Evolutionary conservation across 2,888 invertebrate species (phyloP).

Genomic region (Buathra laborator): DNA sequence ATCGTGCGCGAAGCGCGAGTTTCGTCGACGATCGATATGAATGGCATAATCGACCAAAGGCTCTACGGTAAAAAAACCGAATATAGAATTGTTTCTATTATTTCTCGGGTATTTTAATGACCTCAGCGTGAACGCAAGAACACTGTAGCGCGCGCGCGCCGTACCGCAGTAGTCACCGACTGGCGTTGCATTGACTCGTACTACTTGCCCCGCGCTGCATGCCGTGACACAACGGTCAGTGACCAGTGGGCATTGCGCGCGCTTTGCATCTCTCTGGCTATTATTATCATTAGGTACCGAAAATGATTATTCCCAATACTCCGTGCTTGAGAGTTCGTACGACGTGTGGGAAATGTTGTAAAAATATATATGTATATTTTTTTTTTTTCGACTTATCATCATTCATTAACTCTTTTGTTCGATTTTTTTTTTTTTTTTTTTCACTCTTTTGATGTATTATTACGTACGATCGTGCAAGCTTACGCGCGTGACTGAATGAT

Average conservation of each 20-base stretch:
- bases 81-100: slow-evolving; percentile 4
- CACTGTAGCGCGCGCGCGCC: slow-evolving; percentile 23
- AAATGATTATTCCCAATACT: slow-evolving; percentile 62
- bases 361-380: slow-evolving; percentile 68
- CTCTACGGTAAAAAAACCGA: slow-evolving; percentile 29
- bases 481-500: slow-evolving; percentile 56
- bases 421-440: slow-evolving; percentile 41
- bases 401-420: slow-evolving; percentile 8
- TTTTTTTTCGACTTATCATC: slow-evolving; percentile 20
- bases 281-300: slow-evolving; percentile 66
- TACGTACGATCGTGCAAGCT: slow-evolving; percentile 40
- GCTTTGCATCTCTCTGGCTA: slow-evolving; percentile 32
- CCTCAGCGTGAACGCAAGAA: slow-evolving; percentile 64
- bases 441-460: slow-evolving; percentile 24
- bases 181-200: slow-evolving; percentile 62
- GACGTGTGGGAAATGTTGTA: slow-evolving; percentile 65
- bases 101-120: slow-evolving; percentile 56
- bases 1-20: background rate
- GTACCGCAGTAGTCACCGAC: slow-evolving; percentile 54
- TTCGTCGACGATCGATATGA: slow-evolving; percentile 32
- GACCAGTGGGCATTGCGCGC: slow-evolving; percentile 50
- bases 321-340: slow-evolving; percentile 51
- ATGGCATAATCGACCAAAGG: slow-evolving; percentile 7
- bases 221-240: slow-evolving; percentile 53
- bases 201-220: slow-evolving; percentile 53